Conservation (phyloP, 2,113 vertebrate genomes). For the Plecotus auritus region DNA sequence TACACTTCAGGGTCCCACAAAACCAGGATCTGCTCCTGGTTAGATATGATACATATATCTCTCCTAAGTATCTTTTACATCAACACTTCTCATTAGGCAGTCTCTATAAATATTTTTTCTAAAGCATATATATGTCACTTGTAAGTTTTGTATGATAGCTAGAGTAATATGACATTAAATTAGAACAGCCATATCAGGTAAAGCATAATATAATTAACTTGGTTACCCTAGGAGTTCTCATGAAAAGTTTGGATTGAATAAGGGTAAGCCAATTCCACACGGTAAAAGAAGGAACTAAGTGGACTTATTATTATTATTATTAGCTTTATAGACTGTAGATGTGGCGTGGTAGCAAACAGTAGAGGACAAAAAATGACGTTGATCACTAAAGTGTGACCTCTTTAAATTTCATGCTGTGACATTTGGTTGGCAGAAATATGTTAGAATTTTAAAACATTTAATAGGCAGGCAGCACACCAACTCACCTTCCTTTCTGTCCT, state of each 20-base stretch:
- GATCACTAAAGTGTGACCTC: slow-evolving; percentile 36
- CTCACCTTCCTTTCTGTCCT: slow-evolving; percentile 65
- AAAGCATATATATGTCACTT: background rate
- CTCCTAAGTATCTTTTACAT: background rate
- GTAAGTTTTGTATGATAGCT: background rate
- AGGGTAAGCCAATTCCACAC: background rate
- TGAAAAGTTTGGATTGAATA: slow-evolving; percentile 25
- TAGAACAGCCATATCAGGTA: background rate
- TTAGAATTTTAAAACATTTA: slow-evolving; percentile 68
- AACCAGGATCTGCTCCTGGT: background rate
- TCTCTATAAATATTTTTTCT: slow-evolving; percentile 24
- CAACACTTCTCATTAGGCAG: background rate
- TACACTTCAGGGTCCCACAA: background rate
- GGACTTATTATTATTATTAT: slow-evolving; percentile 27
- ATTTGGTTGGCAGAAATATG: slow-evolving; percentile 58
- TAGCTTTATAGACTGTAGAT: background rate
- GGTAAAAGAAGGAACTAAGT: background rate
- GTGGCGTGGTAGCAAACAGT: background rate
- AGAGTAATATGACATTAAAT: slow-evolving; percentile 25
- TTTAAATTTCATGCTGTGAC: slow-evolving; percentile 63
- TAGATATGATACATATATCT: background rate
- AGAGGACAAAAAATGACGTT: slow-evolving; percentile 55
- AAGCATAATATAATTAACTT: slow-evolving; percentile 17
- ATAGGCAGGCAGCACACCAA: slow-evolving; percentile 21
- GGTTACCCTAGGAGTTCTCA: background rate